Evolutionary conservation across 2,797 vertebrate species (phyloP).

Genomic region (Anguilla megastoma): DNA sequence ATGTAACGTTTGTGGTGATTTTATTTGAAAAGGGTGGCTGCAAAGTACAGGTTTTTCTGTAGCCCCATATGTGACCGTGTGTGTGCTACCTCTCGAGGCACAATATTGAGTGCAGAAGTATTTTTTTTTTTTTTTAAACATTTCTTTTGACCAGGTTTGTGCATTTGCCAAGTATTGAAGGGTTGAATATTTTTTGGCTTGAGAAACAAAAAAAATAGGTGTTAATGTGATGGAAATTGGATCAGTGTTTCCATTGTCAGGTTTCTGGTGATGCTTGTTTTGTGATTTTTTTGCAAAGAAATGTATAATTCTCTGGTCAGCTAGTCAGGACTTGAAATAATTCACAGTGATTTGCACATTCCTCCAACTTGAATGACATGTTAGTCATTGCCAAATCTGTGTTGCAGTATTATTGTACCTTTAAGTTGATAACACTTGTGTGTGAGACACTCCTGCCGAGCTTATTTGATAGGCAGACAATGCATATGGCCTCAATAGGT

Average conservation of each 20-base stretch:
- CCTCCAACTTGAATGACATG: constrained; percentile 32
- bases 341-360: constrained; percentile 45
- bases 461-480: neutral
- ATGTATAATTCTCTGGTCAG: neutral
- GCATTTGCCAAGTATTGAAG: neutral
- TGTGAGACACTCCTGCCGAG: neutral
- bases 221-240: constrained; percentile 1
- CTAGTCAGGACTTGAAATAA: constrained; percentile 21
- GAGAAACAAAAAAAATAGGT: neutral
- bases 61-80: neutral
- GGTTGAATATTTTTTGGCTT: neutral
- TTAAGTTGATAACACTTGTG: neutral
- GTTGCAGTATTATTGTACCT: constrained; percentile 36
- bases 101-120: neutral
- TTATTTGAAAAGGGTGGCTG: neutral
- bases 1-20: neutral
- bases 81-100: neutral
- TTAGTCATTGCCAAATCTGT: neutral
- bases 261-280: neutral
- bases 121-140: neutral
- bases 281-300: neutral
- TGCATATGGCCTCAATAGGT: neutral
- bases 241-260: neutral
- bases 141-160: neutral
- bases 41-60: neutral